Evolutionary conservation across 2,797 vertebrate species (phyloP).

Genomic region (Microctenopoma lineatum): DNA sequence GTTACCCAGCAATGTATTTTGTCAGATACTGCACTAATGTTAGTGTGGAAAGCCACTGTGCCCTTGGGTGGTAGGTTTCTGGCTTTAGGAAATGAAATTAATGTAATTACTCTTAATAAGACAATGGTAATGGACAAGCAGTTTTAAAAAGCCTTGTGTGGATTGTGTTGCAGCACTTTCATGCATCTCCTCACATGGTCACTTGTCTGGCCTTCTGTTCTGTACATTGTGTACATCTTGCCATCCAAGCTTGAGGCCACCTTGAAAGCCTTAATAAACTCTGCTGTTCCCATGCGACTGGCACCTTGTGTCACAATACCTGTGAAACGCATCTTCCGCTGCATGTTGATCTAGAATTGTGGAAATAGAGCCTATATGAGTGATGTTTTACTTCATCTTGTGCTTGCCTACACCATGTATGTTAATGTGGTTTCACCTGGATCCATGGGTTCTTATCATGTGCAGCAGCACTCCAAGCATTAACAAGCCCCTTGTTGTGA

Average conservation of each 20-base stretch:
- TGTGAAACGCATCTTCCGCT: conserved; percentile 89
- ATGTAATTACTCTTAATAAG: neutral
- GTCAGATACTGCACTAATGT: no score
- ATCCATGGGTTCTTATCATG: conserved; percentile 95
- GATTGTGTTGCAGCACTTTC: neutral
- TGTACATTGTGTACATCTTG: conserved; percentile 81
- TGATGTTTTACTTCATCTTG: neutral
- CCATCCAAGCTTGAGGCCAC: conserved; percentile 91
- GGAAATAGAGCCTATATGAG: neutral
- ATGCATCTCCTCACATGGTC: conserved; percentile 79
- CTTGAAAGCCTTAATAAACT: conserved; percentile 91
- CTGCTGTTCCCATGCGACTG: conserved; percentile 86
- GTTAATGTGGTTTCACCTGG: conserved; percentile 80
- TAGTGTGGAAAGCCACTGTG: neutral
- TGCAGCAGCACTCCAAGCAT: conserved; percentile 94
- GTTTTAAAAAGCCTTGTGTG: neutral
- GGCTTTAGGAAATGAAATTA: neutral
- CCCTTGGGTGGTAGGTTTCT: conserved; percentile 20
- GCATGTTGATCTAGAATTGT: conserved; percentile 87
- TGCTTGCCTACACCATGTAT: neutral
- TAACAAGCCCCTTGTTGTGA: conserved; percentile 91
- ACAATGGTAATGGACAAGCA: neutral
- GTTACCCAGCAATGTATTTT: neutral
- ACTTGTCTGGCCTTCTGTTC: conserved; percentile 62
- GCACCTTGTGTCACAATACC: conserved; percentile 94